Base-by-base conservation (phyloP, 2,113 vertebrate species). In the Pedetes capensis region DNA sequence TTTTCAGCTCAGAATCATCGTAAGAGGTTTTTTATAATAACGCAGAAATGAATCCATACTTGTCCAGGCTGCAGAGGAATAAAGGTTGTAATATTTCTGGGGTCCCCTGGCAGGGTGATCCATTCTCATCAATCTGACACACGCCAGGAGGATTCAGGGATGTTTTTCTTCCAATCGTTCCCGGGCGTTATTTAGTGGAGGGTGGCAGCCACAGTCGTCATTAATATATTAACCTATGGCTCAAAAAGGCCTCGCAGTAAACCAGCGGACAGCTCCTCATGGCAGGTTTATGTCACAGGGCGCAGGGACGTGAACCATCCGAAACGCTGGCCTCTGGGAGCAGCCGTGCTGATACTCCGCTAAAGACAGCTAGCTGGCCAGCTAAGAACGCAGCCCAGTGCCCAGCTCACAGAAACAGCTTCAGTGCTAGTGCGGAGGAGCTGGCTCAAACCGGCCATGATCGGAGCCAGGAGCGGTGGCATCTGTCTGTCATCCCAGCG, bases 141-240 rank as follows among this genome's bases (percentile, higher is more conserved):
- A 11, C 66, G 49, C 85, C 91, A 37, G 69, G 66, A 81, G 89
- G 86, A 92, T 94, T 71, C 53, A 59, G 93, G 91, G 91, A 66
- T 95, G 96, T 93, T 97, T 95, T 87, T 90, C 96, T 87, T 89
- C 91, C 88, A 76, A 78, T 97, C 97, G 95, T 5, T 97, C 94
- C 83, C 2, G 22, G 90, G 66, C 59, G 88, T 98, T 97, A 97
- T 92, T 96, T 97, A 98, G 97, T 96, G 96, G 84, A 91, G 97
- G 95, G 82, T 68, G 93, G 92, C 96, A 95, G 90, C 76, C 95
- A 80, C 90, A 32, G 75, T 96, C 95, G 91, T 97, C 88, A 80
- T 95, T 98, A 97, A 92, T 97, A 51, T 92, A 96, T 96, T 97
- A 97, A 96, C 96, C 98, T 96, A 12, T 92, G 93, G 96, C 96